Conservation (phyloP, 1,140 invertebrate genomes). For the Lethrus apterus region DNA sequence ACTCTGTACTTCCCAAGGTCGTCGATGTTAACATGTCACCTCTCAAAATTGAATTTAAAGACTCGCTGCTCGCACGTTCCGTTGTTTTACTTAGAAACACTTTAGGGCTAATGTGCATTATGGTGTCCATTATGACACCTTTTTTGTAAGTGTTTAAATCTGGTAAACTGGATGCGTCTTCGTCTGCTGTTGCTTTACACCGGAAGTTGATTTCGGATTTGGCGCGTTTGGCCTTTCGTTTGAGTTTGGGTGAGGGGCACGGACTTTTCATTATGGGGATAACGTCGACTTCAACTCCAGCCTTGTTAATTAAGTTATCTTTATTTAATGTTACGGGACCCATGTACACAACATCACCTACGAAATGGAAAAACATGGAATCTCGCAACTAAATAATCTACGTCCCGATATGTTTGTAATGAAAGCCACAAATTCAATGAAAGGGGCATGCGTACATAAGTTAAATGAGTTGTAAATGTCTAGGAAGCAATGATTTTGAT, state of each 20-base stretch:
- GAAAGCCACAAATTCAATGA: not conserved
- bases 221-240: slow-evolving; percentile 28
- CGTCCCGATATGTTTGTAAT: slow-evolving; percentile 38
- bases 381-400: slow-evolving; percentile 17
- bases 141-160: slow-evolving; percentile 28
- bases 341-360: slow-evolving; percentile 42
- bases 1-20: slow-evolving; percentile 32
- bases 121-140: slow-evolving; percentile 27
- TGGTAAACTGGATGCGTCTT: slow-evolving; percentile 35
- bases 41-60: slow-evolving; percentile 20
- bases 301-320: slow-evolving; percentile 39
- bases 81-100: slow-evolving; percentile 26
- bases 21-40: slow-evolving; percentile 20
- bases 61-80: slow-evolving; percentile 25
- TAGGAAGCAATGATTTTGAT: slow-evolving; percentile 11
- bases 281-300: slow-evolving; percentile 39
- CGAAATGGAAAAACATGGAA: slow-evolving; percentile 25
- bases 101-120: slow-evolving; percentile 32
- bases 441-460: not conserved
- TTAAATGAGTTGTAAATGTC: slow-evolving; percentile 4
- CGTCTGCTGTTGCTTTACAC: slow-evolving; percentile 17
- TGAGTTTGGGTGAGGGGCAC: slow-evolving; percentile 32
- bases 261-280: slow-evolving; percentile 40
- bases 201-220: slow-evolving; percentile 35
- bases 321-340: slow-evolving; percentile 42